Evolutionary conservation across 2,888 invertebrate genomes (phyloP).

Genomic region (Stenurella melanura): DNA sequence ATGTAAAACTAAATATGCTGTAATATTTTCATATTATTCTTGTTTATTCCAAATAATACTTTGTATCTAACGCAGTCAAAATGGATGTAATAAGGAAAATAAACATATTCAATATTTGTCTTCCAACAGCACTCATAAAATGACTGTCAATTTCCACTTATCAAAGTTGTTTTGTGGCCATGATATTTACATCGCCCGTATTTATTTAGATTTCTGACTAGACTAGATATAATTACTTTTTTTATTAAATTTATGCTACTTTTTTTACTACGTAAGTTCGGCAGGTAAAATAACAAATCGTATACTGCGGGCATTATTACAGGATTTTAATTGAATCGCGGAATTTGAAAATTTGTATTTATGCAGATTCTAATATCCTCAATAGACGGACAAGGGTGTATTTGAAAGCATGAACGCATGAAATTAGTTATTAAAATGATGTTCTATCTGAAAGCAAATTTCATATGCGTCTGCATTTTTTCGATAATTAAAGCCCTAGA

Average conservation of each 20-base stretch:
- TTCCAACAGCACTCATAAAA: no score
- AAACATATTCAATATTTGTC: no score
- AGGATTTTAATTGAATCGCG: slow-evolving; percentile 19
- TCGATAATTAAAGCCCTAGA: slow-evolving; percentile 41
- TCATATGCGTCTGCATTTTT: slow-evolving; percentile 40
- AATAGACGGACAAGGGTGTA: slow-evolving; percentile 22
- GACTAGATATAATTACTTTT: not conserved
- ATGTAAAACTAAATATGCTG: no score
- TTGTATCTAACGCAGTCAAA: no score
- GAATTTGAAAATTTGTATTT: slow-evolving; percentile 35
- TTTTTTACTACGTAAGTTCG: slow-evolving; percentile 5
- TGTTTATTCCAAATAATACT: no score
- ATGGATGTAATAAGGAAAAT: no score
- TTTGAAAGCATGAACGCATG: slow-evolving; percentile 8
- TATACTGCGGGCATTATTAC: slow-evolving; percentile 20
- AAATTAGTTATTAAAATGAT: slow-evolving; percentile 34
- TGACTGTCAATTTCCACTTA: no score
- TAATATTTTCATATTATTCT: no score
- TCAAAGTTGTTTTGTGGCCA: no score
- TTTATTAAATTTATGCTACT: slow-evolving; percentile 27
- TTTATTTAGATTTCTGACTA: slow-evolving; percentile 14
- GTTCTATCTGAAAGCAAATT: slow-evolving; percentile 22
- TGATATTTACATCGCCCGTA: not conserved
- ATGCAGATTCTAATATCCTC: slow-evolving; percentile 39
- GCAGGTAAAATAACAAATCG: slow-evolving; percentile 15